A percentile compares a stretch with the other conserved stretches of the same genome.
These are phyloP conservation scores for Busseola fusca DNA, from an alignment of 2,888 invertebrate species.

Conservation along the genomic window DNA sequence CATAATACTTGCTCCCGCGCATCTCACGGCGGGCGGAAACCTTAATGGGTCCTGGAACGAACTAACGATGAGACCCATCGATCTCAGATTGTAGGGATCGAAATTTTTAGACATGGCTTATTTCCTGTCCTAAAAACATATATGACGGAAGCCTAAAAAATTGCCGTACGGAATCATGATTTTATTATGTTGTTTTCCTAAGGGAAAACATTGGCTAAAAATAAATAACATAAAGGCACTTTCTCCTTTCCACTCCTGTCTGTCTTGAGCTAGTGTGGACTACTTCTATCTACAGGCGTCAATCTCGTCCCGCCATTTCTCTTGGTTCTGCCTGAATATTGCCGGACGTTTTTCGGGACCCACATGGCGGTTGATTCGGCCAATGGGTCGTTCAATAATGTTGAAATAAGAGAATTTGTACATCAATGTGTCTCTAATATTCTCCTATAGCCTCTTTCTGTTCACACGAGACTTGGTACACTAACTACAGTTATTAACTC, in stretches of 20 bases:
- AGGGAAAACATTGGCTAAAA: too few relatives aligned
- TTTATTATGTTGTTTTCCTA: too few relatives aligned
- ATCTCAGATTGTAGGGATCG: slow-evolving; percentile 76
- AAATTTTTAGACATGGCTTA: slow-evolving; percentile 61
- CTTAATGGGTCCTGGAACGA: slow-evolving; percentile 88
- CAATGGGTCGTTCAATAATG: neutral
- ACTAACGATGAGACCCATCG: slow-evolving; percentile 87
- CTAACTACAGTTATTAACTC: neutral
- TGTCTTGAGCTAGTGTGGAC: neutral
- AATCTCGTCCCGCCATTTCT: neutral
- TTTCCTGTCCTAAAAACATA: slow-evolving; percentile 1
- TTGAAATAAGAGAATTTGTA: neutral
- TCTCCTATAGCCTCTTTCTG: neutral
- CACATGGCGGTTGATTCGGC: neutral
- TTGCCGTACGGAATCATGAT: too few relatives aligned
- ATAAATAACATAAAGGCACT: too few relatives aligned
- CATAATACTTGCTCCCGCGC: slow-evolving; percentile 79
- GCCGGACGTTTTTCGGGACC: neutral
- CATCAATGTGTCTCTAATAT: neutral
- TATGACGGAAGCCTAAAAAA: too few relatives aligned
- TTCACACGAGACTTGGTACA: neutral
- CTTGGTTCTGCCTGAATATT: neutral
- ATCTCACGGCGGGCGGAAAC: slow-evolving; percentile 85
- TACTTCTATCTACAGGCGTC: neutral
- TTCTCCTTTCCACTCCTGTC: neutral